Percentiles rank a stretch among this genome's conserved stretches.
Conservation (phyloP, 2,797 vertebrate genomes). For the Rhynchonycteris naso region DNA sequence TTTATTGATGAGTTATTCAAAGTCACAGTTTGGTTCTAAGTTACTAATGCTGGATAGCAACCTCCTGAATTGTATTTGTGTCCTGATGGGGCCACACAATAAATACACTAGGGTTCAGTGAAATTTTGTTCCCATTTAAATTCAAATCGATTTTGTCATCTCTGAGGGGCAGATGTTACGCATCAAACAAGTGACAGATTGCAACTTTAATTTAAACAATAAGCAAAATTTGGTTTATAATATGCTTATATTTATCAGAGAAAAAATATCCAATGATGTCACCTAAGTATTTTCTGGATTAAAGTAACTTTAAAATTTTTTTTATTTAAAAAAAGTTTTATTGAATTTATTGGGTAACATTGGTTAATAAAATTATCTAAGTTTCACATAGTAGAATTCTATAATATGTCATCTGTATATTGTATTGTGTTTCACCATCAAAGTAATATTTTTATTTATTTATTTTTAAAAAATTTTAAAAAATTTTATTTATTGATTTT, state of each 20-base stretch:
- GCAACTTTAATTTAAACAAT: slow-evolving; percentile 70
- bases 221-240: slow-evolving; percentile 69
- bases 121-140: slow-evolving; percentile 67
- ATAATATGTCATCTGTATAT: too few relatives aligned
- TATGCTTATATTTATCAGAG: slow-evolving; percentile 52
- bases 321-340: too few relatives aligned
- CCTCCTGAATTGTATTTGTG: not conserved
- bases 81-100: slow-evolving; percentile 16
- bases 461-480: too few relatives aligned
- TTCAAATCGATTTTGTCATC: slow-evolving; percentile 65
- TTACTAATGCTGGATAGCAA: slow-evolving; percentile 15
- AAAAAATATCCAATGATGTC: slow-evolving; percentile 48
- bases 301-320: not conserved
- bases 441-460: not conserved
- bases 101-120: not conserved
- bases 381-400: too few relatives aligned
- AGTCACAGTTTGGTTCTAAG: slow-evolving; percentile 54
- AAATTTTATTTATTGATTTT: too few relatives aligned
- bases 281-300: slow-evolving; percentile 53
- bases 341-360: too few relatives aligned
- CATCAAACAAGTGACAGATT: slow-evolving; percentile 74
- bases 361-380: too few relatives aligned
- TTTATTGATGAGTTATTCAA: slow-evolving; percentile 49
- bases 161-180: slow-evolving; percentile 70
- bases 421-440: not conserved